Percentiles rank a stretch among this genome's conserved stretches.
phyloP scores from a whole-genome alignment of 2,888 invertebrate species.

The Lacanobia oleracea region DNA sequence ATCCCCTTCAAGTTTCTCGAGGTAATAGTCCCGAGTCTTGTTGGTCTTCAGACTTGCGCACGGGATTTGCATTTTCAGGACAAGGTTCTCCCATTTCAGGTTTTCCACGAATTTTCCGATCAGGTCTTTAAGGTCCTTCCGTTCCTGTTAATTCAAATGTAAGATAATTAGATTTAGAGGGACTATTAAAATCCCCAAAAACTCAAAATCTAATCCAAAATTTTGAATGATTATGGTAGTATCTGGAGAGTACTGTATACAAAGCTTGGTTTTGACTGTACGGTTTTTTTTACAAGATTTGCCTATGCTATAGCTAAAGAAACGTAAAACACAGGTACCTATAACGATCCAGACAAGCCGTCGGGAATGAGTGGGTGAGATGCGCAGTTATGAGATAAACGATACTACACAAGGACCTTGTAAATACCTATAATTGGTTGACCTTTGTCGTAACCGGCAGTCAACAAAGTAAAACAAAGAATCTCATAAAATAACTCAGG shows the following conservation, averaged over 20 bases:
- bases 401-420: slow-evolving; percentile 9
- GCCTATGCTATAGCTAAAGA: neutral
- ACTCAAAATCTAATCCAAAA: too few relatives aligned
- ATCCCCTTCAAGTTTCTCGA: slow-evolving; percentile 79
- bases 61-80: slow-evolving; percentile 83
- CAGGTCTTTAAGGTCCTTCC: slow-evolving; percentile 73
- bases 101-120: slow-evolving; percentile 80
- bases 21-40: slow-evolving; percentile 77
- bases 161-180: neutral
- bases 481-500: neutral
- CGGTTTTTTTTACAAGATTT: neutral
- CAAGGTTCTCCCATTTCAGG: slow-evolving; percentile 79
- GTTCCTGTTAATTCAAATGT: slow-evolving; percentile 74
- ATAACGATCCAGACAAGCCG: neutral
- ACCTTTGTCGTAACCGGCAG: slow-evolving; percentile 1
- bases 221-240: too few relatives aligned
- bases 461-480: slow-evolving; percentile 20
- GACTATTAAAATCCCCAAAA: neutral
- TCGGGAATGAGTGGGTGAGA: slow-evolving; percentile 30
- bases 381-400: slow-evolving; percentile 38
- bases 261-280: neutral
- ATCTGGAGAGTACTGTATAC: neutral
- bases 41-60: slow-evolving; percentile 72
- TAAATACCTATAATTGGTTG: slow-evolving; percentile 22
- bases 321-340: neutral